phyloP scores from a whole-genome alignment of 2,797 vertebrate species.

The Lacerta agilis region DNA sequence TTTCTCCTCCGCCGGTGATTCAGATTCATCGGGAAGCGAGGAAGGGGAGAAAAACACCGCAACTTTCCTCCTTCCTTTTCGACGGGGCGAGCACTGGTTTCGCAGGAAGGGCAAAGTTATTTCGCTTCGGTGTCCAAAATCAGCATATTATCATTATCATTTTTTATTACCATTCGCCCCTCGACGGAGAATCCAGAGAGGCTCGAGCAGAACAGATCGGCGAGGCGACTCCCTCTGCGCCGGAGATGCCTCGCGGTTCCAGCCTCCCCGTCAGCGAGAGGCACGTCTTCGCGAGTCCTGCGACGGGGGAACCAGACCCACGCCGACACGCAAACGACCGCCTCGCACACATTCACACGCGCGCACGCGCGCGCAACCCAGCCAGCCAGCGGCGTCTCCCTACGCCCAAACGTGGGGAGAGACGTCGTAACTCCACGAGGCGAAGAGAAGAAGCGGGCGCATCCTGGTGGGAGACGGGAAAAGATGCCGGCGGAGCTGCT shows the following conservation, averaged over 20 bases:
- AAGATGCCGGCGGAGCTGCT: neutral
- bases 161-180: neutral
- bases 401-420: neutral
- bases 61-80: neutral
- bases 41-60: neutral
- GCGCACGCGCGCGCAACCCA: neutral
- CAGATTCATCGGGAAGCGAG: neutral
- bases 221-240: neutral
- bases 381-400: neutral
- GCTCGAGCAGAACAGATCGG: neutral
- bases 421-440: neutral
- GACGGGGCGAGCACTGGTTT: too few relatives aligned
- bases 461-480: neutral
- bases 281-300: neutral
- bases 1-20: neutral
- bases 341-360: slow-evolving; percentile 11
- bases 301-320: neutral
- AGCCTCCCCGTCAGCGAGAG: slow-evolving; percentile 6
- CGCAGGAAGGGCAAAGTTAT: neutral
- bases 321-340: neutral
- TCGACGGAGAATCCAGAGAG: neutral
- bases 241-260: slow-evolving; percentile 1
- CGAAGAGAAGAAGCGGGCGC: neutral
- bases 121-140: neutral
- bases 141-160: neutral